Evolutionary conservation across 2,113 vertebrate species (phyloP), one percentile per base, ranked within the genome.

Genomic region (Panthera uncia): DNA sequence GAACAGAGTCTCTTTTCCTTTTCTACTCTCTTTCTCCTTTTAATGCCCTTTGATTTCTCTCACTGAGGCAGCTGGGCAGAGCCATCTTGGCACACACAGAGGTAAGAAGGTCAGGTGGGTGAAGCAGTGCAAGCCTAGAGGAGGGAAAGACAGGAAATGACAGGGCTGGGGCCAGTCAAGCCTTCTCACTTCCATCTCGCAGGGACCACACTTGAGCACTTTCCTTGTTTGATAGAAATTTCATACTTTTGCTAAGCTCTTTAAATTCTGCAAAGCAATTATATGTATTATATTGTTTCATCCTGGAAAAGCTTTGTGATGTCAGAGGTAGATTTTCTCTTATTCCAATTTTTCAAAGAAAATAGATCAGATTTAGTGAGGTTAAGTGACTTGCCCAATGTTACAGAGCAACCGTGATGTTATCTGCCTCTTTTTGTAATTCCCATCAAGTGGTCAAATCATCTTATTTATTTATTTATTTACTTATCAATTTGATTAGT

Each of bases 41-140:
- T 23, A 33, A 21, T 85, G 57, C 5, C 36, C 38, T 65, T 89
- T 66, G 81, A 45, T 63, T 78, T 45, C 61, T 68, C 13, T 66
- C 27, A 65, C 41, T 94, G 38, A 80, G 0, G 5, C 1, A 45
- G 7, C 27, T 8, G 41, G 25, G 1, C 38, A 25, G 38, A 27
- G 12, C 27, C 50, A 83, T 71, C 45, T 41, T 57, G 68, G 27
- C 16, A 5, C 2, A 48, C 23, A 63, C 41, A 29, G 41, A 50
- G 21, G 38, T 63, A 61, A 61, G 84, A 61, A 50, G n/a, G 1
- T 36, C 69, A n/a, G 76, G 11, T 52, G 2, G 18, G 48, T 14
- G 41, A 21, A 1, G 1, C 3, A 7, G 23, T 11, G 14, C 36
- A 16, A 7, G n/a, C 1, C 3, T 6, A 10, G 29, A 73, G 9